These are phyloP conservation scores for Stegodyphus dumicola DNA, from an alignment of 1,140 invertebrate genomes.

Conservation along the genomic window DNA sequence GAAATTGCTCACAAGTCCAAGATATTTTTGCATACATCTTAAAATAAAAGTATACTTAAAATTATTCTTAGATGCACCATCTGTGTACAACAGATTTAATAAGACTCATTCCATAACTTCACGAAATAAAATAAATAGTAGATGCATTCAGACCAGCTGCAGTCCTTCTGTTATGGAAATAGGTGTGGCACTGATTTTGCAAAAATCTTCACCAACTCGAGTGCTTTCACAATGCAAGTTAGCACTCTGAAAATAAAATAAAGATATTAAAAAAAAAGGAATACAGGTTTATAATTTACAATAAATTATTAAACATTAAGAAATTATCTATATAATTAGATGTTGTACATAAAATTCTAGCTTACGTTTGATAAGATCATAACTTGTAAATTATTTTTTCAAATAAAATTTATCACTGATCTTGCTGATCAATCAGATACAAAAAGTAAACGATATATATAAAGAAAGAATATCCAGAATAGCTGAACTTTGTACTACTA, in stretches of 20 bases:
- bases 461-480: no score
- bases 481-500: no score
- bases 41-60: background rate
- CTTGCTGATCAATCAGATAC: no score
- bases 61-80: no score
- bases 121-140: background rate
- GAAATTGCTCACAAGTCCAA: background rate
- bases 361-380: no score
- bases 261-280: background rate
- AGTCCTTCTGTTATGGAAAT: slow-evolving; percentile 23
- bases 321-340: background rate
- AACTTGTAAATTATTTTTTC: no score
- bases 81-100: background rate
- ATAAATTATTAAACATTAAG: background rate
- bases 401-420: no score
- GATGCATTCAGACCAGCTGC: slow-evolving; percentile 9
- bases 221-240: slow-evolving; percentile 24
- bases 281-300: background rate
- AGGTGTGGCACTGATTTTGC: slow-evolving; percentile 42
- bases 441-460: no score
- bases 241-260: background rate
- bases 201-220: slow-evolving; percentile 37
- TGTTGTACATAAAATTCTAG: background rate
- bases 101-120: background rate
- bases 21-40: background rate